These are phyloP conservation scores for Saguinus imperator DNA, from an alignment of 2,113 vertebrate species.

Conservation along the genomic window DNA sequence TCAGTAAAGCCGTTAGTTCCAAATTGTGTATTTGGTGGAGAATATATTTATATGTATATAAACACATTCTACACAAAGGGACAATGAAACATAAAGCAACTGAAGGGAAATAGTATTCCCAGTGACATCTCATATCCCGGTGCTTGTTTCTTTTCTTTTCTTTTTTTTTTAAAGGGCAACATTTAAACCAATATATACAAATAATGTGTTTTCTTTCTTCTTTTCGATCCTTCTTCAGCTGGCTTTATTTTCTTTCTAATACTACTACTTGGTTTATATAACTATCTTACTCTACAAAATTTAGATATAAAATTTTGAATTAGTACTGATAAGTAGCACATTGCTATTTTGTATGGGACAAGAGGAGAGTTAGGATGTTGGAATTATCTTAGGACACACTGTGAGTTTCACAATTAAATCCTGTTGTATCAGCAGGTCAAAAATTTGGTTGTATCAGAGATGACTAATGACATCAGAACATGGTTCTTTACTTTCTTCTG, in stretches of 20 bases:
- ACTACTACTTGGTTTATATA: not conserved
- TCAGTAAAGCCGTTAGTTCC: not conserved
- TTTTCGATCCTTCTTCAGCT: not conserved
- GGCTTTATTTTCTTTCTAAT: constrained; percentile 12
- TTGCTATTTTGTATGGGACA: not conserved
- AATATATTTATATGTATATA: not conserved
- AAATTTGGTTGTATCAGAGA: not conserved
- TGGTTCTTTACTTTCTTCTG: not conserved
- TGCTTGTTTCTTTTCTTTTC: not conserved
- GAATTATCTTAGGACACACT: not conserved
- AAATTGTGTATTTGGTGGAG: constrained; percentile 7
- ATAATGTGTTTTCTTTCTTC: constrained; percentile 2
- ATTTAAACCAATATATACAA: not conserved
- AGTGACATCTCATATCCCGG: not conserved
- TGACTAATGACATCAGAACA: not conserved
- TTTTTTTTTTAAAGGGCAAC: not conserved
- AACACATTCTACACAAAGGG: not conserved
- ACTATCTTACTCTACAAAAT: not conserved
- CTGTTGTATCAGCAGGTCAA: not conserved
- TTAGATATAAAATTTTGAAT: not conserved
- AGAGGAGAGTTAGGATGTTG: not conserved
- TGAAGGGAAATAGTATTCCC: not conserved
- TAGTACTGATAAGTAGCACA: not conserved
- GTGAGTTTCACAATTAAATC: not conserved
- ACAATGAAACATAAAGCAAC: not conserved